A percentile compares a stretch with the other conserved stretches of the same genome.
These are phyloP conservation scores for Petrocephalus schoutedeni DNA, from an alignment of 2,797 vertebrate genomes.

Conservation along the genomic window DNA sequence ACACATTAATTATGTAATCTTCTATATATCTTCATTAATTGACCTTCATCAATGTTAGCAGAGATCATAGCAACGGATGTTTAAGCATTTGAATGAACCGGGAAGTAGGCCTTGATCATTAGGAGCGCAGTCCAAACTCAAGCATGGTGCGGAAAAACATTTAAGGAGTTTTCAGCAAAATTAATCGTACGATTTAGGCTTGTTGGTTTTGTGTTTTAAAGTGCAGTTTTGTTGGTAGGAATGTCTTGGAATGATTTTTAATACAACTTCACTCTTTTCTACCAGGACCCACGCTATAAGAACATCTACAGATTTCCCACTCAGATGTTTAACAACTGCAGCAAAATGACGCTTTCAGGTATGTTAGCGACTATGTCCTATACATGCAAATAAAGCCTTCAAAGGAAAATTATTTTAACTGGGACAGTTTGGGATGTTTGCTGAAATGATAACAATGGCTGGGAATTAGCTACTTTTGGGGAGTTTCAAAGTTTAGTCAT, in stretches of 20 bases:
- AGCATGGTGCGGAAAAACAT: neutral
- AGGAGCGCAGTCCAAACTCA: neutral
- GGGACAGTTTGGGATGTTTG: neutral
- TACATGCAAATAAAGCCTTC: neutral
- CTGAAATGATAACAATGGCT: neutral
- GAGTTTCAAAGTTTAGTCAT: neutral
- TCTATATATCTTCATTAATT: neutral
- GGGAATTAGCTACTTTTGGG: neutral
- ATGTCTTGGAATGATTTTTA: neutral
- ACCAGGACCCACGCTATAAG: conserved; percentile 28
- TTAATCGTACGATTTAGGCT: neutral
- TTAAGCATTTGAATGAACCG: neutral
- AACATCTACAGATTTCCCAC: neutral
- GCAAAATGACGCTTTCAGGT: conserved; percentile 47
- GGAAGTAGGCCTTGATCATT: neutral
- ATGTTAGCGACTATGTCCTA: neutral
- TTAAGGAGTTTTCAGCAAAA: neutral
- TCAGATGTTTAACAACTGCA: neutral
- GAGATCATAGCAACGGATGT: neutral
- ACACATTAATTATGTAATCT: neutral
- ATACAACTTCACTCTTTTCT: neutral
- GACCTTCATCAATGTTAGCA: neutral
- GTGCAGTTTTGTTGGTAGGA: neutral
- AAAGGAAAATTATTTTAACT: neutral
- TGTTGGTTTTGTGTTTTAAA: neutral